Conservation (phyloP, 2,113 vertebrate species). For the Trichechus manatus region DNA sequence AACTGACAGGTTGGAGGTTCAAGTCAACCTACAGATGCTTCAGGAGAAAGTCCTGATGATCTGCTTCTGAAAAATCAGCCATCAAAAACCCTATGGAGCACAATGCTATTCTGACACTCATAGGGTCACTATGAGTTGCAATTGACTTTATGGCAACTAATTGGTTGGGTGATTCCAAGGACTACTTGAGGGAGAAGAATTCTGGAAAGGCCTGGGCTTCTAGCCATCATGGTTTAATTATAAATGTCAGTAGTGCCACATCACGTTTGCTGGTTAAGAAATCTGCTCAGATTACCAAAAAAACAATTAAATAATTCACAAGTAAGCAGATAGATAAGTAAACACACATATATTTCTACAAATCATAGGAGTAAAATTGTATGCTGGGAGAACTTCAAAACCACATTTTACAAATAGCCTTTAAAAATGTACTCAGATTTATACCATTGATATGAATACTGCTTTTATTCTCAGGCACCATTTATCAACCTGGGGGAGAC, state of each 20-base stretch:
- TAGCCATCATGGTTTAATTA: not conserved
- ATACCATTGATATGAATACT: not conserved
- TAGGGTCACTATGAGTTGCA: too few species aligned
- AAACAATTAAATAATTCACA: constrained; percentile 57
- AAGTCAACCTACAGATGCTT: too few species aligned
- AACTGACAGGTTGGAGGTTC: too few species aligned
- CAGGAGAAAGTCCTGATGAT: too few species aligned
- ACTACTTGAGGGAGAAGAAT: not conserved
- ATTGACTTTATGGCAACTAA: too few species aligned
- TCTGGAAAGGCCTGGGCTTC: constrained; percentile 13
- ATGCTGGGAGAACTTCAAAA: not conserved
- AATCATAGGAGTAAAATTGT: constrained; percentile 2
- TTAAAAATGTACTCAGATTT: not conserved
- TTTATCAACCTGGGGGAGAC: not conserved
- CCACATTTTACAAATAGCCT: not conserved
- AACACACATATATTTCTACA: not conserved
- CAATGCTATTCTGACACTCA: too few species aligned
- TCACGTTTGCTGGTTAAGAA: not conserved
- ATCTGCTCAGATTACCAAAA: not conserved
- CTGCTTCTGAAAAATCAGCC: too few species aligned
- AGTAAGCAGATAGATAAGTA: not conserved
- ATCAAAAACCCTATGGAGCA: too few species aligned
- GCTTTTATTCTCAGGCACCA: not conserved
- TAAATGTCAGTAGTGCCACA: not conserved
- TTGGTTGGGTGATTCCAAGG: not conserved